Conservation (phyloP, 2,113 vertebrate genomes). For the Sminthopsis crassicaudata region DNA sequence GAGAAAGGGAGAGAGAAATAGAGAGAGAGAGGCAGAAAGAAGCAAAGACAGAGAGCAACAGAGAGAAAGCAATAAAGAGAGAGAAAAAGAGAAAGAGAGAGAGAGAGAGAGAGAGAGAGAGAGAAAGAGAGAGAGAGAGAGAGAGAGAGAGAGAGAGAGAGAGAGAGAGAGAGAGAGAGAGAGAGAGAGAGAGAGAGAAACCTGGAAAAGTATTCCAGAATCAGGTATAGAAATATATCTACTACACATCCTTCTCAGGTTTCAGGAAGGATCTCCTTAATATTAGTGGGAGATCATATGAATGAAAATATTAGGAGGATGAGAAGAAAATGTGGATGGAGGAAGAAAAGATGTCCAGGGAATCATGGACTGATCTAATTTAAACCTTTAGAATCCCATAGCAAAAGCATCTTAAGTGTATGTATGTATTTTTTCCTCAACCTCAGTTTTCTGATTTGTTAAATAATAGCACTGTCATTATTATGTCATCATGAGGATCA, state of each 20-base stretch:
- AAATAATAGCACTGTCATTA: background rate
- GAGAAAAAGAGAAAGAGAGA: no score
- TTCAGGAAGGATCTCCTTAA: background rate
- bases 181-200: no score
- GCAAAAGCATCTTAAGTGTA: background rate
- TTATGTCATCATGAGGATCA: background rate
- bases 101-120: no score
- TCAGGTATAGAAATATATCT: no score
- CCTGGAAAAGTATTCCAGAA: no score
- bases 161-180: no score
- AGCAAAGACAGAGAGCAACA: no score
- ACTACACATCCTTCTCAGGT: background rate
- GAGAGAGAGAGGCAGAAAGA: no score
- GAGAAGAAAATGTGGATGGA: background rate
- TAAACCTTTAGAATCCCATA: background rate
- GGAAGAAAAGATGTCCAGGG: background rate
- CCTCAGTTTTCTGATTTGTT: background rate
- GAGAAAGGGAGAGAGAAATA: no score
- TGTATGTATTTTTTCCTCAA: background rate
- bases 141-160: no score
- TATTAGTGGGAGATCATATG: background rate
- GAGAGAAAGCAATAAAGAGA: no score
- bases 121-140: no score
- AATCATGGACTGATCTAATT: background rate
- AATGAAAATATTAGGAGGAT: background rate